Evolutionary conservation across 2,888 invertebrate species (phyloP).

Genomic region (Aphodius granarius): DNA sequence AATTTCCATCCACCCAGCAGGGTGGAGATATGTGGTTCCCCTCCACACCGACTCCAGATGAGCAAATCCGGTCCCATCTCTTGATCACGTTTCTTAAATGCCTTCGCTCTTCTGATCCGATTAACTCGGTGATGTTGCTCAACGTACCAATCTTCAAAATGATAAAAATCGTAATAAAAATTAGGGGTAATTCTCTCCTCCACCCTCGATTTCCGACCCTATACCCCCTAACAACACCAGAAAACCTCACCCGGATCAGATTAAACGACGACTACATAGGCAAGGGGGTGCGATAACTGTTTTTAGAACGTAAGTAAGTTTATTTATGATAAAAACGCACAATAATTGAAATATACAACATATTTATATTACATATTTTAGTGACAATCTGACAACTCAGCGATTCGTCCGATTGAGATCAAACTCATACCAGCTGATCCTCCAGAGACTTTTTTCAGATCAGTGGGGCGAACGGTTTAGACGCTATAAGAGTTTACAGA

Average conservation of each 20-base stretch:
- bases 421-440: too few species aligned
- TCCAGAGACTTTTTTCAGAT: too few species aligned
- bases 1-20: slow-evolving; percentile 48
- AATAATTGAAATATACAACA: too few species aligned
- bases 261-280: not conserved
- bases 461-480: too few species aligned
- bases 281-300: not conserved
- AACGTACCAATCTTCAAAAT: slow-evolving; percentile 52
- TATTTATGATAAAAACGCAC: too few species aligned
- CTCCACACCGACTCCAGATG: slow-evolving; percentile 35
- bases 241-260: not conserved
- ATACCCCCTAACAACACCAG: not conserved
- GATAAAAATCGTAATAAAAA: slow-evolving; percentile 57
- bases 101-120: slow-evolving; percentile 54
- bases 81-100: slow-evolving; percentile 54
- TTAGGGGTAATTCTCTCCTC: slow-evolving; percentile 50
- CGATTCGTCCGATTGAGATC: too few species aligned
- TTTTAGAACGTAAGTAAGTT: not conserved
- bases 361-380: too few species aligned
- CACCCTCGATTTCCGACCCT: slow-evolving; percentile 10
- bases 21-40: slow-evolving; percentile 46
- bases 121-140: slow-evolving; percentile 44
- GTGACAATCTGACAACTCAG: too few species aligned
- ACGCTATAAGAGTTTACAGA: too few species aligned
- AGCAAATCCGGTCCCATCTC: slow-evolving; percentile 51